Evolutionary conservation across 2,113 vertebrate species (phyloP).

Genomic region (Pachypanchax playfairii): DNA sequence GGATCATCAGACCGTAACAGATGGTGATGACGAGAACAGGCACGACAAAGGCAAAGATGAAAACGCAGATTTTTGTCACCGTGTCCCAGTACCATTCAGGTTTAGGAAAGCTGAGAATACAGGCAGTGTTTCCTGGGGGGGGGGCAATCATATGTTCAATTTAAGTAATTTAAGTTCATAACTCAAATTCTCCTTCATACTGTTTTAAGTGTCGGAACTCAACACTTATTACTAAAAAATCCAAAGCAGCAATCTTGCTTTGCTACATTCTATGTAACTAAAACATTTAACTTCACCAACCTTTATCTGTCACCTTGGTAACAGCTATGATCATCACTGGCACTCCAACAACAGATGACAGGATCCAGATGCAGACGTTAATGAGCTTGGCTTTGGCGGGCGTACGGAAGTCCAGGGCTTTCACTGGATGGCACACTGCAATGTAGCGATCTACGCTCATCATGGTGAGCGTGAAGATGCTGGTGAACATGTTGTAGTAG

Average conservation of each 20-base stretch:
- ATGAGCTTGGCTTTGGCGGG: conserved; percentile 94
- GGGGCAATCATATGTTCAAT: conserved; percentile 47
- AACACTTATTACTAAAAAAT: conserved; percentile 1
- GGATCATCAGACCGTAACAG: conserved; percentile 96
- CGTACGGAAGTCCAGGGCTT: conserved; percentile 92
- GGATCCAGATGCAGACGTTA: conserved; percentile 95
- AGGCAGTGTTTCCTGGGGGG: conserved; percentile 80
- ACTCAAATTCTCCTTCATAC: conserved; percentile 30
- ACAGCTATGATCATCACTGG: conserved; percentile 94
- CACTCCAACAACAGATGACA: conserved; percentile 90
- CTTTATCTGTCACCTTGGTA: conserved; percentile 82
- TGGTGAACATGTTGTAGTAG: conserved; percentile 99
- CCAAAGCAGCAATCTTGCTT: not conserved
- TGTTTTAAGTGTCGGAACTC: conserved; percentile 11
- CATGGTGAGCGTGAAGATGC: conserved; percentile 98
- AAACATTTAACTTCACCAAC: conserved; percentile 71
- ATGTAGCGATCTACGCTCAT: conserved; percentile 98
- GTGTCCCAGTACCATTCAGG: conserved; percentile 93
- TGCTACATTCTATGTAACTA: not conserved
- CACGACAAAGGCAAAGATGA: conserved; percentile 93
- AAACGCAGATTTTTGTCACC: conserved; percentile 93
- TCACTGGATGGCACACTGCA: conserved; percentile 93
- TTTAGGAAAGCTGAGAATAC: conserved; percentile 86
- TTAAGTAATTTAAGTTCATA: conserved; percentile 41
- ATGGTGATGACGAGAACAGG: conserved; percentile 94